Conservation (phyloP, 2,797 vertebrate genomes). For the Leontocebus nigricollis region DNA sequence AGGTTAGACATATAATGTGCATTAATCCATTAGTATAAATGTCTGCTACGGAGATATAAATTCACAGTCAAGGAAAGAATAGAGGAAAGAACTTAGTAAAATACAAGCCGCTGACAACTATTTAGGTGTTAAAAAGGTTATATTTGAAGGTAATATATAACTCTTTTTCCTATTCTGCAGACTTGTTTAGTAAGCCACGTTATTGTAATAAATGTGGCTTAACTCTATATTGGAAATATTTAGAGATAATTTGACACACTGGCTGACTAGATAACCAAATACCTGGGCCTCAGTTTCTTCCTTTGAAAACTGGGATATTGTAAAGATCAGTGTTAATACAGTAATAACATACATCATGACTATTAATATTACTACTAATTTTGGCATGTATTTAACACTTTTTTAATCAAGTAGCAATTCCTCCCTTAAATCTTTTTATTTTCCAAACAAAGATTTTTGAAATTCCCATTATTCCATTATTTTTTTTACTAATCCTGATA, state of each 20-base stretch:
- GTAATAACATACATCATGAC: neutral
- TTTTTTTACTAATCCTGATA: neutral
- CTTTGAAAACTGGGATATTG: neutral
- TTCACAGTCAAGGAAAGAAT: neutral
- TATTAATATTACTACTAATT: neutral
- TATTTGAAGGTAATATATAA: neutral
- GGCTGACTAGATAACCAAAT: neutral
- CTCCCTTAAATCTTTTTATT: neutral
- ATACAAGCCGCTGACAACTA: neutral
- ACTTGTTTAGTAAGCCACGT: neutral
- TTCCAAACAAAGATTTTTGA: neutral
- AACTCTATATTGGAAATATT: neutral
- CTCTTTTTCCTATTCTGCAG: neutral
- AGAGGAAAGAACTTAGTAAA: neutral
- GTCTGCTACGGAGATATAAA: neutral
- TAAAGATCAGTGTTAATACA: neutral
- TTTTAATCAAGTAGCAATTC: neutral
- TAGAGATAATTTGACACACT: neutral
- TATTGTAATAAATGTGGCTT: neutral
- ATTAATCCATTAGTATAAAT: neutral
- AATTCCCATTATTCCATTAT: neutral
- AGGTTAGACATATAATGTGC: neutral
- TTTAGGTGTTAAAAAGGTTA: neutral
- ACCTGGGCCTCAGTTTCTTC: neutral
- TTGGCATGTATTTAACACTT: neutral